These are phyloP conservation scores for Pollachius pollachius DNA, from an alignment of 2,113 vertebrate species.

Conservation along the genomic window DNA sequence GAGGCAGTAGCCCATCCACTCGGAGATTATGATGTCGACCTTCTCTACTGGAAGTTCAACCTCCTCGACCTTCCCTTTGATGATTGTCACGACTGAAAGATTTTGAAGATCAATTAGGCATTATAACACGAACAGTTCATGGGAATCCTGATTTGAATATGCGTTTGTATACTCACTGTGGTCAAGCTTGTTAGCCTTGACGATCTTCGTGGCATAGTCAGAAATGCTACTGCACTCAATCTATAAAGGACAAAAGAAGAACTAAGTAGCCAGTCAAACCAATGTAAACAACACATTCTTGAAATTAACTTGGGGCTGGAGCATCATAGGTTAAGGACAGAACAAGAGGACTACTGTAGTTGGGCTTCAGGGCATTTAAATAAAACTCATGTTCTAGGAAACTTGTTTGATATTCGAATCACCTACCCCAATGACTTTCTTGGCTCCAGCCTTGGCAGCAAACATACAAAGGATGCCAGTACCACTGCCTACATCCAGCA, in stretches of 20 bases:
- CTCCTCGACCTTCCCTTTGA: slow-evolving; percentile 94
- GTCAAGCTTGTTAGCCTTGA: slow-evolving; percentile 92
- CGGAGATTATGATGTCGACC: slow-evolving; percentile 92
- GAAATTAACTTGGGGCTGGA: background rate
- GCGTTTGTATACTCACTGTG: slow-evolving; percentile 74
- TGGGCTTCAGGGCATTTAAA: background rate
- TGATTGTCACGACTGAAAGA: slow-evolving; percentile 85
- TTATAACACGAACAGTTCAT: background rate
- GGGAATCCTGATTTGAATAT: background rate
- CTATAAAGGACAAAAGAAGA: slow-evolving; percentile 53
- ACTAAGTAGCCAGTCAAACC: background rate
- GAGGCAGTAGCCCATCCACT: slow-evolving; percentile 96
- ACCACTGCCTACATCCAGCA: slow-evolving; percentile 89
- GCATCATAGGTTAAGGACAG: too few relatives aligned
- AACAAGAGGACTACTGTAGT: background rate
- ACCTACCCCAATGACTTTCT: slow-evolving; percentile 89
- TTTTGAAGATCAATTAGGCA: background rate
- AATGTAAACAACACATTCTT: background rate
- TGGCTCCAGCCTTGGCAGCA: slow-evolving; percentile 89
- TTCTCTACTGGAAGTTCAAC: slow-evolving; percentile 87
- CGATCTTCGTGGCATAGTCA: slow-evolving; percentile 91
- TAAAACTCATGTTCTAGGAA: background rate
- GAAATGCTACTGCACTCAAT: slow-evolving; percentile 95
- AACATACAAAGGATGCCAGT: slow-evolving; percentile 94
- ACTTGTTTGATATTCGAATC: background rate